Conservation (phyloP, 2,888 invertebrate species). For the Ametastegia equiseti region DNA sequence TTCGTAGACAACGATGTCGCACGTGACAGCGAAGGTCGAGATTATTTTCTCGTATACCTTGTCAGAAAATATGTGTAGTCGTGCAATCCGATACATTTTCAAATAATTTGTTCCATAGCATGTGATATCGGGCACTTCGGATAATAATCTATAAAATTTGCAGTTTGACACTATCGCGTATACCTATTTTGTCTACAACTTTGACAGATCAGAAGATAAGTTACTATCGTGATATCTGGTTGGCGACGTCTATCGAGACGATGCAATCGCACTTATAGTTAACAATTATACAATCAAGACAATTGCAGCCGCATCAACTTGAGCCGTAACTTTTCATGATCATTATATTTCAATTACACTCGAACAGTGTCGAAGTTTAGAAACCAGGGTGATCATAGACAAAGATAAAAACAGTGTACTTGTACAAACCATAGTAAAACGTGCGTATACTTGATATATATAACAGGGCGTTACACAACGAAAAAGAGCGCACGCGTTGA, state of each 20-base stretch:
- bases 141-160: neutral
- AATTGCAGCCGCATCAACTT: neutral
- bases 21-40: neutral
- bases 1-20: neutral
- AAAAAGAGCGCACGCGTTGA: constrained; percentile 10
- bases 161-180: neutral
- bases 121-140: neutral
- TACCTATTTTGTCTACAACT: neutral
- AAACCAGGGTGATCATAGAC: neutral
- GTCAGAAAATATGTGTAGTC: too few species aligned
- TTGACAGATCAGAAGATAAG: neutral
- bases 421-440: too few species aligned
- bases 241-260: neutral
- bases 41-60: too few species aligned
- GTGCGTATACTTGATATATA: too few species aligned
- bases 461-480: neutral
- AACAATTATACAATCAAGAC: too few species aligned
- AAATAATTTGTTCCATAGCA: neutral
- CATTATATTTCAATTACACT: neutral
- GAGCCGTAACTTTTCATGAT: neutral
- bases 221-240: neutral
- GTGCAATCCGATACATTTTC: neutral
- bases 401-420: neutral
- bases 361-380: neutral
- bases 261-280: neutral